These are phyloP conservation scores for Heliothis virescens DNA, from an alignment of 1,140 invertebrate genomes.

Conservation along the genomic window DNA sequence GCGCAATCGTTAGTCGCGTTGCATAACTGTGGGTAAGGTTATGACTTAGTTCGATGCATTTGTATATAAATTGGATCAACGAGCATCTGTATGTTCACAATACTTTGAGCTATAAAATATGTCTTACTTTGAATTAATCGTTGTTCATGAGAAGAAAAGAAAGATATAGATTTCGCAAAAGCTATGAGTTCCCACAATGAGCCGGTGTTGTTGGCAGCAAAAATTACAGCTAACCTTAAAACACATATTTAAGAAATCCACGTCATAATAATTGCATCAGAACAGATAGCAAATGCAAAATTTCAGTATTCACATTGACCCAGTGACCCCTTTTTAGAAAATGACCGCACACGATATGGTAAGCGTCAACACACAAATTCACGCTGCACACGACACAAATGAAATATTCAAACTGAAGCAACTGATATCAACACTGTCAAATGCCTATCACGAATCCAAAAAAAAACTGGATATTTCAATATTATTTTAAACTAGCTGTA, in stretches of 20 bases:
- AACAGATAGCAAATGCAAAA: neutral
- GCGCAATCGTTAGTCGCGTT: neutral
- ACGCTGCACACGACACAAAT: neutral
- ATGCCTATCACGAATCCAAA: neutral
- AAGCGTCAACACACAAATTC: neutral
- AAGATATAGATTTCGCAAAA: too few relatives aligned
- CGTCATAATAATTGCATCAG: neutral
- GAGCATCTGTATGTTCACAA: too few relatives aligned
- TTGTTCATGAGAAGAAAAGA: too few relatives aligned
- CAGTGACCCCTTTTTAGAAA: conserved; percentile 1
- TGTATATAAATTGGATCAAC: conserved; percentile 3
- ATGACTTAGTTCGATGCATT: neutral
- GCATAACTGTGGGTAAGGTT: neutral
- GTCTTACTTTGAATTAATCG: too few relatives aligned
- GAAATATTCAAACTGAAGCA: neutral
- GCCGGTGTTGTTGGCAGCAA: too few relatives aligned
- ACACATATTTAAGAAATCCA: too few relatives aligned
- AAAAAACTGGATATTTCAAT: neutral
- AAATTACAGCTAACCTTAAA: too few relatives aligned
- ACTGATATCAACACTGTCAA: neutral
- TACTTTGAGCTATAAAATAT: too few relatives aligned
- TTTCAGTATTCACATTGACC: neutral
- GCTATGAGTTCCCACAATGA: too few relatives aligned
- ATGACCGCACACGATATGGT: neutral
- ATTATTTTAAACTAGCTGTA: neutral